These are phyloP conservation scores for Acanthococcus lagerstroemiae DNA, from an alignment of 2,888 invertebrate species.

Conservation along the genomic window DNA sequence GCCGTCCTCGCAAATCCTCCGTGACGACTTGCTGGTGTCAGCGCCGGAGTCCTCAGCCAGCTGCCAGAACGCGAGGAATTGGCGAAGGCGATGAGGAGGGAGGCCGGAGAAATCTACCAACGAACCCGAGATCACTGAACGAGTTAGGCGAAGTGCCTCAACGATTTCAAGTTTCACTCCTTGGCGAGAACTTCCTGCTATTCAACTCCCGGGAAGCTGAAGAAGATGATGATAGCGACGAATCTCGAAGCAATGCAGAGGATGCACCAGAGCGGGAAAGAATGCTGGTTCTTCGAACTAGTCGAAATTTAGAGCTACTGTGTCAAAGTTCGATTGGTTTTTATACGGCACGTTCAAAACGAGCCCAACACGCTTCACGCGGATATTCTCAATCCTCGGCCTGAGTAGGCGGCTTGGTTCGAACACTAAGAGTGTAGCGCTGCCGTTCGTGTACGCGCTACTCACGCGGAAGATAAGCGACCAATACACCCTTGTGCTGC, in stretches of 20 bases:
- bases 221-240: neutral
- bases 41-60: neutral
- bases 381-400: too few species aligned
- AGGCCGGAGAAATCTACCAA: neutral
- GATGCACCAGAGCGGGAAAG: neutral
- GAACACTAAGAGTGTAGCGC: too few species aligned
- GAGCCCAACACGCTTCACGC: too few species aligned
- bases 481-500: neutral
- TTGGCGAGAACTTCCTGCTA: neutral
- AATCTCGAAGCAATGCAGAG: neutral
- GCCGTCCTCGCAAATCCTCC: neutral
- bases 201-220: neutral
- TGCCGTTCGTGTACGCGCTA: too few species aligned
- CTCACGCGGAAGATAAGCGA: too few species aligned
- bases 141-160: neutral
- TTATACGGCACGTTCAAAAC: too few species aligned
- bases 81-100: neutral
- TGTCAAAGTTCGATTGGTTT: neutral
- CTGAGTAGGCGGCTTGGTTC: too few species aligned
- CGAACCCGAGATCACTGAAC: neutral
- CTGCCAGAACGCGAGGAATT: neutral
- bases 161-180: neutral
- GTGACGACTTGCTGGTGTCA: neutral
- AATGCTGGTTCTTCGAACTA: neutral
- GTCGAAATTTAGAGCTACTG: neutral